Percentiles rank a stretch among this genome's conserved stretches.
Evolutionary conservation across 2,113 vertebrate species (phyloP).

Genomic region (Solenodon paradoxus): DNA sequence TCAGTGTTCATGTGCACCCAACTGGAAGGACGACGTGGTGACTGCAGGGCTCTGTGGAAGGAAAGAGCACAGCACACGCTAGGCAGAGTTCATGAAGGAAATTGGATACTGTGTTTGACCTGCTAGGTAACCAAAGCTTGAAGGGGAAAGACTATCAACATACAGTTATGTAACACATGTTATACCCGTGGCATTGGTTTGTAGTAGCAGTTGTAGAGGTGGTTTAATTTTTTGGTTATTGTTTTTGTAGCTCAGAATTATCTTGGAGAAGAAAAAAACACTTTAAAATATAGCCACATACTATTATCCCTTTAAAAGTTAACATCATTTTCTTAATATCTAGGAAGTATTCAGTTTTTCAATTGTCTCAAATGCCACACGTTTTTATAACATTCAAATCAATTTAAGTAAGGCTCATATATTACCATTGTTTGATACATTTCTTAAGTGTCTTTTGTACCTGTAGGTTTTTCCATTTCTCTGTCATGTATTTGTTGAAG

Average conservation of each 20-base stretch:
- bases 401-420: background rate
- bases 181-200: background rate
- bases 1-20: background rate
- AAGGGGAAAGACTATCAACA: background rate
- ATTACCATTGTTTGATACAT: background rate
- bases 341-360: background rate
- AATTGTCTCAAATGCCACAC: background rate
- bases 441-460: background rate
- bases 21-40: background rate
- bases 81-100: background rate
- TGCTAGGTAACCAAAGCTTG: background rate
- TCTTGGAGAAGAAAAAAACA: background rate
- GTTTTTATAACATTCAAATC: background rate
- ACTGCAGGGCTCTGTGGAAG: background rate
- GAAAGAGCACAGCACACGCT: background rate
- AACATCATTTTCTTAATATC: background rate
- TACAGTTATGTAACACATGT: background rate
- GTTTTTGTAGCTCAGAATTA: background rate
- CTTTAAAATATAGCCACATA: background rate
- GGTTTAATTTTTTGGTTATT: background rate
- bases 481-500: background rate
- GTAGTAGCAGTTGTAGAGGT: background rate
- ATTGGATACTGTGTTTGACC: background rate
- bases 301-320: background rate
- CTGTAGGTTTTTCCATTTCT: background rate